Percentiles rank a stretch among this genome's conserved stretches.
phyloP scores from a whole-genome alignment of 35 echinoderm and acorn worm species.

The Apostichopus californicus region DNA sequence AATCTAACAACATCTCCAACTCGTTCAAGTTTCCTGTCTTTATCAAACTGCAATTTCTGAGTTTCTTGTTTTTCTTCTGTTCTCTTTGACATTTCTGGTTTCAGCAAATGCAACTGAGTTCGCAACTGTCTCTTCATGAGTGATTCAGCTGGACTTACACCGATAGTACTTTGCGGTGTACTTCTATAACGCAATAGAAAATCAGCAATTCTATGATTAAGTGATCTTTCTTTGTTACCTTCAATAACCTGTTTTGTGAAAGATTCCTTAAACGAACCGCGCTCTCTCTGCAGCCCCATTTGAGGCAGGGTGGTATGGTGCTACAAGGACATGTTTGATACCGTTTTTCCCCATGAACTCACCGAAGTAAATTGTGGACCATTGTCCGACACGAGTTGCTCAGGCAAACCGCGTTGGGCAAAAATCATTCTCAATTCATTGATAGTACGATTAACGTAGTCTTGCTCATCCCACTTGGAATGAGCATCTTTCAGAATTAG shows the following conservation, averaged over 20 bases:
- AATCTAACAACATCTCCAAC: slow-evolving; percentile 29
- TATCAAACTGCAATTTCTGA: slow-evolving; percentile 46
- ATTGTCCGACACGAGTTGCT: slow-evolving; percentile 76
- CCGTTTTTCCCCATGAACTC: slow-evolving; percentile 43
- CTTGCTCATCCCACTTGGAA: slow-evolving; percentile 51
- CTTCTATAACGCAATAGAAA: slow-evolving; percentile 42
- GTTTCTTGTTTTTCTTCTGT: no score
- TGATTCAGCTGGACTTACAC: slow-evolving; percentile 54
- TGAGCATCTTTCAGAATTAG: slow-evolving; percentile 37
- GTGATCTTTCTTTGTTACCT: slow-evolving; percentile 4
- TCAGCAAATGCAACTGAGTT: slow-evolving; percentile 36
- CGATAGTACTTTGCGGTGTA: slow-evolving; percentile 70
- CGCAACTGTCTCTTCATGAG: slow-evolving; percentile 55
- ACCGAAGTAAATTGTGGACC: slow-evolving; percentile 54
- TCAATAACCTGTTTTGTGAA: slow-evolving; percentile 52
- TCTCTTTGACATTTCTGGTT: slow-evolving; percentile 35
- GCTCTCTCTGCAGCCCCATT: slow-evolving; percentile 39
- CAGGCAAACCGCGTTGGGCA: slow-evolving; percentile 52
- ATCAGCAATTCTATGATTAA: slow-evolving; percentile 36
- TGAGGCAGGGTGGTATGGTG: slow-evolving; percentile 59
- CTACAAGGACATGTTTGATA: slow-evolving; percentile 43
- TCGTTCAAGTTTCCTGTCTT: slow-evolving; percentile 17
- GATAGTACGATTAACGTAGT: slow-evolving; percentile 36
- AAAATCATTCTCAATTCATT: slow-evolving; percentile 45
- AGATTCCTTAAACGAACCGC: slow-evolving; percentile 48